phyloP scores from a whole-genome alignment of 2,797 vertebrate genomes.

The Neoniphon sammara region DNA sequence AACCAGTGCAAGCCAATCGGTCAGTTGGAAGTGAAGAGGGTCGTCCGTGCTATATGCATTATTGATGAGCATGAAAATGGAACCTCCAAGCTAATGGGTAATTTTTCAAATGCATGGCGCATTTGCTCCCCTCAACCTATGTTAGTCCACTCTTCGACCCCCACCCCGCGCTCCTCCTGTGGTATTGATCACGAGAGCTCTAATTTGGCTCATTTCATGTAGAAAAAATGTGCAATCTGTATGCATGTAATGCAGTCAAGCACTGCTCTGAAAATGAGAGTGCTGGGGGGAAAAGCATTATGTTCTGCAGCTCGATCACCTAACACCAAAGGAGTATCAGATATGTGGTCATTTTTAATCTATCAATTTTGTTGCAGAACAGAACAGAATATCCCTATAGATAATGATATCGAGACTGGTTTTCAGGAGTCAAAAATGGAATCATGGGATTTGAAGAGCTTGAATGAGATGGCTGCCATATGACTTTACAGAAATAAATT shows the following conservation, averaged over 20 bases:
- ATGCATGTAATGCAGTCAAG: conserved; percentile 19
- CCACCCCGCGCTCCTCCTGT: conserved; percentile 1
- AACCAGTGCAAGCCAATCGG: conserved; percentile 27
- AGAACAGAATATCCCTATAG: neutral
- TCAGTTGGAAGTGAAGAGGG: conserved; percentile 29
- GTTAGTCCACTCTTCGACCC: conserved; percentile 18
- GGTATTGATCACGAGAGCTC: conserved; percentile 37
- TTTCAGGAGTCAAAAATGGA: neutral
- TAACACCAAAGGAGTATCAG: conserved; percentile 6
- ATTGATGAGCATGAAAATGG: conserved; percentile 65
- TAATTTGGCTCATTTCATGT: conserved; percentile 33
- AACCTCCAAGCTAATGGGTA: conserved; percentile 47
- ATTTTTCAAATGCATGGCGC: conserved; percentile 41
- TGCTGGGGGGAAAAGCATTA: neutral
- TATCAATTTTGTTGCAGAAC: neutral
- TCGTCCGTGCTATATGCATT: conserved; percentile 50
- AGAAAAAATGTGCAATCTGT: conserved; percentile 49
- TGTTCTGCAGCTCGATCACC: neutral
- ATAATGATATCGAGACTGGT: neutral
- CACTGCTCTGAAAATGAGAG: conserved; percentile 5
- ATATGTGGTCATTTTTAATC: neutral
- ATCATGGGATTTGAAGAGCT: neutral
- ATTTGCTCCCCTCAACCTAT: conserved; percentile 10
- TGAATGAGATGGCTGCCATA: neutral
- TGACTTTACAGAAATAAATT: neutral